These are phyloP conservation scores for Morphnarchus princeps DNA, from an alignment of 2,113 vertebrate genomes.

Conservation along the genomic window DNA sequence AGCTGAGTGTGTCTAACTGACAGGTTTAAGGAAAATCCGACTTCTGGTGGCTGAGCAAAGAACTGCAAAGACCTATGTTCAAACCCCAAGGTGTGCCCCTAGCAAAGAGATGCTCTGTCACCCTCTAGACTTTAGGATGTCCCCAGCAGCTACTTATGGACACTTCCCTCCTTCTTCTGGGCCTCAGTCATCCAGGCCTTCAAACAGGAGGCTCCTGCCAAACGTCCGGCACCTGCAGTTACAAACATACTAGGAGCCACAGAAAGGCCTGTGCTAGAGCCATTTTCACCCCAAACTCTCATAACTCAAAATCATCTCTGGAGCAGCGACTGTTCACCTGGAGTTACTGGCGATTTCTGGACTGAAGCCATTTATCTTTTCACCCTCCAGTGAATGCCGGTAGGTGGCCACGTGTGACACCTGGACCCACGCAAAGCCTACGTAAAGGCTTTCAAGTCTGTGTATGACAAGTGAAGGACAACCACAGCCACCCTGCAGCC, in stretches of 20 bases:
- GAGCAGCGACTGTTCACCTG: background rate
- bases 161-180: background rate
- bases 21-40: background rate
- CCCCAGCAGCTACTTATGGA: background rate
- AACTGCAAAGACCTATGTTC: background rate
- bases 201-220: background rate
- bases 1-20: background rate
- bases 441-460: background rate
- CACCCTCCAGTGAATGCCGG: background rate
- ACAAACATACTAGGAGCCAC: background rate
- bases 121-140: background rate
- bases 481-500: background rate
- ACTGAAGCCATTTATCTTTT: background rate
- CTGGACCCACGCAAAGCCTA: background rate
- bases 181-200: background rate
- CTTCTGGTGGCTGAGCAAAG: background rate
- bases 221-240: background rate
- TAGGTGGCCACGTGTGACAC: fast-evolving
- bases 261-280: background rate
- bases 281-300: background rate
- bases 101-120: background rate
- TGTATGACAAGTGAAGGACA: background rate
- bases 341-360: background rate
- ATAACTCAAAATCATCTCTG: background rate
- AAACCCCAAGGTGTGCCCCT: background rate